Evolutionary conservation across 92 coral and sea anemone genomes (phyloP).

Genomic region (Bergia sp.): DNA sequence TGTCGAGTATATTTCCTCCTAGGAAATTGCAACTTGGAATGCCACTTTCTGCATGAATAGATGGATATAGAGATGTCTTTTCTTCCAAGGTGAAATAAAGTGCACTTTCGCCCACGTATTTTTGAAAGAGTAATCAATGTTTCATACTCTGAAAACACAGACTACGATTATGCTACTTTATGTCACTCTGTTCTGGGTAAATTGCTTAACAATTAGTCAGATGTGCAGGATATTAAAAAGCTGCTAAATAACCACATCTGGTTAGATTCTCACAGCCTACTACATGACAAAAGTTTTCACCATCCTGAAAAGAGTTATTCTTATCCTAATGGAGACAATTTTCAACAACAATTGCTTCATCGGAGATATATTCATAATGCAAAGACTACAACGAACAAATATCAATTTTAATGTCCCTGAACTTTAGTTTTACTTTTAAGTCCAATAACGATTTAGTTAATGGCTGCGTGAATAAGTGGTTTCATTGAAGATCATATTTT

Average conservation of each 20-base stretch:
- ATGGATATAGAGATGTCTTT: not conserved
- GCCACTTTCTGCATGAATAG: not conserved
- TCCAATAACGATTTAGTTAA: too few species aligned
- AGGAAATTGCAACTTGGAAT: not conserved
- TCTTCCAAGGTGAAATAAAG: too few species aligned
- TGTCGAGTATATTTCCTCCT: not conserved
- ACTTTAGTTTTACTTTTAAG: too few species aligned
- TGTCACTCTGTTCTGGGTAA: not conserved
- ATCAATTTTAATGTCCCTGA: not conserved
- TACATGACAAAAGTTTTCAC: too few species aligned
- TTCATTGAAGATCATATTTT: too few species aligned
- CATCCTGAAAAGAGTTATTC: not conserved
- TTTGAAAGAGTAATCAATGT: not conserved
- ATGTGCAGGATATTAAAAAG: not conserved
- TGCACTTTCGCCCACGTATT: not conserved
- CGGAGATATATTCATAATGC: not conserved
- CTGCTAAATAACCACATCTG: not conserved
- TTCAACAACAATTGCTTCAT: not conserved
- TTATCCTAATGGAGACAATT: not conserved
- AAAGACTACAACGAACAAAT: not conserved
- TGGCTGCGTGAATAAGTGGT: not conserved
- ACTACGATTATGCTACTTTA: too few species aligned
- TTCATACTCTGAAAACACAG: not conserved
- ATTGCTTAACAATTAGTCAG: not conserved
- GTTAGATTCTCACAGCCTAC: not conserved